Percentiles rank a stretch among this genome's conserved stretches.
Conservation (phyloP, 2,888 invertebrate genomes). For the Incurvaria masculella region DNA sequence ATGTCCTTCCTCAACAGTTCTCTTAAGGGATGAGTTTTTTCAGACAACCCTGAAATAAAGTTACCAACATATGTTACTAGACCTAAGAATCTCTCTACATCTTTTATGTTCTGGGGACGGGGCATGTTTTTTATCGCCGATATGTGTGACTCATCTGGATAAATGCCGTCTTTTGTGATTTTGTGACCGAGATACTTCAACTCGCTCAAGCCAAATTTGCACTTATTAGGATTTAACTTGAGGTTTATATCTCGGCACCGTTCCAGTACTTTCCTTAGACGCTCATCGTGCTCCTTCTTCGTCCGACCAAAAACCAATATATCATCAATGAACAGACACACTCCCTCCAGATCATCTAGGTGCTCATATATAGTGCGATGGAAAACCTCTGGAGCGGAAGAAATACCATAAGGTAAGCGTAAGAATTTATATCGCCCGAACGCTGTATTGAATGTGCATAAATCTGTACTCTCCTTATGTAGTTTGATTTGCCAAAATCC, state of each 20-base stretch:
- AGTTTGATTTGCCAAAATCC: constrained; percentile 15
- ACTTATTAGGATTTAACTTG: constrained; percentile 5
- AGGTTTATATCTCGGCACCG: constrained; percentile 3
- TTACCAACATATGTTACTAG: constrained; percentile 17
- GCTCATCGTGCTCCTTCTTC: constrained; percentile 7
- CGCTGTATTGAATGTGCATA: constrained; percentile 18
- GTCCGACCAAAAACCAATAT: constrained; percentile 5
- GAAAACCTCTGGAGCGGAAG: constrained; percentile 17
- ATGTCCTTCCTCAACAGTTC: constrained; percentile 13
- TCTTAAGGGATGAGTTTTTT: constrained; percentile 13
- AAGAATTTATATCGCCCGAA: constrained; percentile 18
- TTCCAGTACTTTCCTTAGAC: constrained; percentile 7
- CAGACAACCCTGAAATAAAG: constrained; percentile 18
- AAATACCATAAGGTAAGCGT: constrained; percentile 17
- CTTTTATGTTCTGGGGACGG: constrained; percentile 13
- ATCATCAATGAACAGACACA: constrained; percentile 8
- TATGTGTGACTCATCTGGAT: constrained; percentile 15
- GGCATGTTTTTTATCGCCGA: constrained; percentile 17
- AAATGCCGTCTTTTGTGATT: constrained; percentile 3
- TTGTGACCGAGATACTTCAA: constrained; percentile 8
- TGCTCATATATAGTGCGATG: constrained; percentile 15
- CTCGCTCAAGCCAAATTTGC: constrained; percentile 5
- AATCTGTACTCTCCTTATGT: constrained; percentile 10
- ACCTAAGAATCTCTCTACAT: constrained; percentile 17
- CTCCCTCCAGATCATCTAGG: constrained; percentile 10